Conservation (phyloP, 2,888 invertebrate genomes). For the Epistrophella euchroma region DNA sequence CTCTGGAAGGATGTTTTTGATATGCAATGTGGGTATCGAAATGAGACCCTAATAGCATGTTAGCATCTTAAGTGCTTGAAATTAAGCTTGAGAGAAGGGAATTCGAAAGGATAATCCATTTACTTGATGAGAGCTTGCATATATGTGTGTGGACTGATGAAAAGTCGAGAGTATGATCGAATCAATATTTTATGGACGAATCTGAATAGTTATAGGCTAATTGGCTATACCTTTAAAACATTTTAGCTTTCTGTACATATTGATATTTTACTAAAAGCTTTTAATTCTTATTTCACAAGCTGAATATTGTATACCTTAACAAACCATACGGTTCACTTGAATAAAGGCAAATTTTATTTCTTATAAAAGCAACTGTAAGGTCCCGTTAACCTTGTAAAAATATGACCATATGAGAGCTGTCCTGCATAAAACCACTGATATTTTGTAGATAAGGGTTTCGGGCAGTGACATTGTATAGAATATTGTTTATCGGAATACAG, state of each 20-base stretch:
- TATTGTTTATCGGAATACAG: no score
- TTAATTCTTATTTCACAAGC: neutral
- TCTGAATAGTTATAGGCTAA: neutral
- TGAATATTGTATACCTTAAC: neutral
- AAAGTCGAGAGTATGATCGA: conserved; percentile 4
- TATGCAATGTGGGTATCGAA: conserved; percentile 46
- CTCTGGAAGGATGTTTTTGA: conserved; percentile 34
- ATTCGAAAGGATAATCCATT: conserved; percentile 33
- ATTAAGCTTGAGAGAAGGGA: conserved; percentile 39
- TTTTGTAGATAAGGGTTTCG: no score
- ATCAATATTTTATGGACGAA: conserved; percentile 25
- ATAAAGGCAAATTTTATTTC: no score
- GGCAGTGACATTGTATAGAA: no score
- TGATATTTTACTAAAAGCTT: neutral
- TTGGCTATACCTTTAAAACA: neutral
- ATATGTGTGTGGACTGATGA: neutral
- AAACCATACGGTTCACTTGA: neutral
- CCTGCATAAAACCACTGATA: no score
- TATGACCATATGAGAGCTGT: no score
- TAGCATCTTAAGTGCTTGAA: conserved; percentile 57
- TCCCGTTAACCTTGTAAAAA: no score
- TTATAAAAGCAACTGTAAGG: no score
- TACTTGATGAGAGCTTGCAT: neutral
- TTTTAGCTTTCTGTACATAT: neutral
- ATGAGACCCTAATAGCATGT: conserved; percentile 54